Evolutionary conservation across 2,888 invertebrate genomes (phyloP).

Genomic region (Gisinianus flammeolus): DNA sequence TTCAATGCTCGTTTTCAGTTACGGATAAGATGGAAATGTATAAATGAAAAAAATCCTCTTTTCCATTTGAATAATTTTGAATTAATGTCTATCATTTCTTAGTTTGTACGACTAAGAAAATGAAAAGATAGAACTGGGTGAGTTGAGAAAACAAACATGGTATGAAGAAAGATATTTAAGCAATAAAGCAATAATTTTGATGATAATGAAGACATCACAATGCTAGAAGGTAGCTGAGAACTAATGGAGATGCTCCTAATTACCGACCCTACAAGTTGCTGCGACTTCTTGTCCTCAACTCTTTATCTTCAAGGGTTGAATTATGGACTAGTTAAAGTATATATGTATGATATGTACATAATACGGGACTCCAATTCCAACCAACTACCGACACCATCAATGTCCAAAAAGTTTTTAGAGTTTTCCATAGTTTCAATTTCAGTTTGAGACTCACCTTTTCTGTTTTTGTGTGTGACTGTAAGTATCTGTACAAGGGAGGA

Average conservation of each 20-base stretch:
- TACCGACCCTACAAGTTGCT: constrained; percentile 34
- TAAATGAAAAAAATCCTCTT: no score
- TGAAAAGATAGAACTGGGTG: no score
- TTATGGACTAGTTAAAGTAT: constrained; percentile 28
- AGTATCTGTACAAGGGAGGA: neutral
- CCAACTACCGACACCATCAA: constrained; percentile 3
- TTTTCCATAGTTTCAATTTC: no score
- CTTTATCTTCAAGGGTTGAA: constrained; percentile 33
- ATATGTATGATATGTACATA: no score
- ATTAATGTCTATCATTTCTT: no score
- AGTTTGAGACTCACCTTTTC: neutral
- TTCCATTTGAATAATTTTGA: no score
- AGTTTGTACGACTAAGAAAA: no score
- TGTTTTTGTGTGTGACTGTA: neutral
- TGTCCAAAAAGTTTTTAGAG: no score
- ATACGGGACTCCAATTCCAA: neutral
- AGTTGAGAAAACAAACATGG: neutral
- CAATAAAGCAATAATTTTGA: constrained; percentile 36
- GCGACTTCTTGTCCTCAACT: constrained; percentile 22
- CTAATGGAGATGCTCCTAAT: constrained; percentile 30
- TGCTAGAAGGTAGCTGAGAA: constrained; percentile 27
- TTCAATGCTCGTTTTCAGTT: no score
- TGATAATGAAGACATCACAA: constrained; percentile 35
- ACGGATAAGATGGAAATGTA: no score
- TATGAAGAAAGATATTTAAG: constrained; percentile 3